Percentiles rank a stretch among this genome's conserved stretches.
These are phyloP conservation scores for Yponomeuta malinellus DNA, from an alignment of 2,888 invertebrate species.

Conservation along the genomic window DNA sequence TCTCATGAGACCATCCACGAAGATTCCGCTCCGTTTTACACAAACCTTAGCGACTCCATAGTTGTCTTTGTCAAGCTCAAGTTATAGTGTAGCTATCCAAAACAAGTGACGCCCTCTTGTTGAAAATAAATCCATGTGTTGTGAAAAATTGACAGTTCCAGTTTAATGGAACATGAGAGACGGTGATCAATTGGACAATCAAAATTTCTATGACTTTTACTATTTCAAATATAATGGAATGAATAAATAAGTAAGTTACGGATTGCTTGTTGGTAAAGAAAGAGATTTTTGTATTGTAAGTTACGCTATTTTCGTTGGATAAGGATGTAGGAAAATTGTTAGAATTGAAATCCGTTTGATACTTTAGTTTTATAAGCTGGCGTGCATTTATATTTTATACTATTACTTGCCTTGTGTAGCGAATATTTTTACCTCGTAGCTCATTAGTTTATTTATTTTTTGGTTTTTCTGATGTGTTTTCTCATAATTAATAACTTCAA, in stretches of 20 bases:
- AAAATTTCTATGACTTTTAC: slow-evolving; percentile 55
- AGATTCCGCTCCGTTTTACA: slow-evolving; percentile 26
- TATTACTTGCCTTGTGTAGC: slow-evolving; percentile 16
- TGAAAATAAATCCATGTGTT: slow-evolving; percentile 41
- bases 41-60: slow-evolving; percentile 35
- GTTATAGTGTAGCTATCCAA: slow-evolving; percentile 34
- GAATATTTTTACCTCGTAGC: slow-evolving; percentile 18
- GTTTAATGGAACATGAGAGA: slow-evolving; percentile 58
- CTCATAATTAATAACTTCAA: background rate
- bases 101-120: slow-evolving; percentile 41
- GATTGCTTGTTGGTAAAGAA: slow-evolving; percentile 63
- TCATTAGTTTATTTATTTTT: slow-evolving; percentile 16
- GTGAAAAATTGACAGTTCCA: slow-evolving; percentile 42
- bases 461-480: slow-evolving; percentile 13
- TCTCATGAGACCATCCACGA: slow-evolving; percentile 49
- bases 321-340: slow-evolving; percentile 59
- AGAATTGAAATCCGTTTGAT: slow-evolving; percentile 46
- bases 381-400: slow-evolving; percentile 25
- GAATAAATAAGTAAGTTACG: slow-evolving; percentile 43
- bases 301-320: slow-evolving; percentile 58
- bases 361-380: slow-evolving; percentile 15
- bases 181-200: slow-evolving; percentile 59
- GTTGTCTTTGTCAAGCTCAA: slow-evolving; percentile 37
- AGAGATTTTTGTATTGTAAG: slow-evolving; percentile 43
- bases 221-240: slow-evolving; percentile 42